These are phyloP conservation scores for Halyomorpha halys DNA, from an alignment of 1,140 invertebrate species.

Conservation along the genomic window DNA sequence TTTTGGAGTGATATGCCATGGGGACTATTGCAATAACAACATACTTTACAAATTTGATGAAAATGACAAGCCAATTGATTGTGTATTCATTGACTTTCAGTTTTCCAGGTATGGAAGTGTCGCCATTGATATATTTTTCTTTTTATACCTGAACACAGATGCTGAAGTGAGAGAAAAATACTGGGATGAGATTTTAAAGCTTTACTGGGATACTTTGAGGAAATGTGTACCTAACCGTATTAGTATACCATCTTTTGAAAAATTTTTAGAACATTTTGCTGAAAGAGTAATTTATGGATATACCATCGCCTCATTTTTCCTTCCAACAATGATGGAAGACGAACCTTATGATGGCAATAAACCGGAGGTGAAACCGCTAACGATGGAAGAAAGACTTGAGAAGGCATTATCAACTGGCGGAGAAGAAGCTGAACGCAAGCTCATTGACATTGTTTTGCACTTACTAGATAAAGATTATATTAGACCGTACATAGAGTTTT, in stretches of 20 bases:
- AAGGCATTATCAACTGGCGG: neutral
- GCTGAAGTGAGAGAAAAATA: constrained; percentile 27
- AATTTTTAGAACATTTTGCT: constrained; percentile 34
- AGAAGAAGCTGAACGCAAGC: neutral
- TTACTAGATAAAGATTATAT: neutral
- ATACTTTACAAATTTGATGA: constrained; percentile 39
- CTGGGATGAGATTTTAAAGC: constrained; percentile 33
- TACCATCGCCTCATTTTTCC: constrained; percentile 33
- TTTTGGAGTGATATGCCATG: constrained; percentile 34
- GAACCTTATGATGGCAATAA: neutral
- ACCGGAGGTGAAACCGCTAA: neutral
- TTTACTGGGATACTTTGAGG: constrained; percentile 33
- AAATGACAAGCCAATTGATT: constrained; percentile 26
- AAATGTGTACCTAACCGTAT: neutral
- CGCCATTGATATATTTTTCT: constrained; percentile 37
- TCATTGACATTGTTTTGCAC: neutral
- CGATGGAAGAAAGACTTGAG: neutral
- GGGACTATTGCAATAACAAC: constrained; percentile 46
- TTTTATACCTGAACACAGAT: constrained; percentile 35
- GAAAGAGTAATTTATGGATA: constrained; percentile 34
- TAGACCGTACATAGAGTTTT: neutral
- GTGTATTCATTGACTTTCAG: constrained; percentile 38
- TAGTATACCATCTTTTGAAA: constrained; percentile 28
- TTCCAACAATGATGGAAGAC: constrained; percentile 29
- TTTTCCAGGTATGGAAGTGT: constrained; percentile 35